Percentiles rank a stretch among this genome's conserved stretches.
phyloP scores from a whole-genome alignment of 2,113 vertebrate species.

The Amblyornis subalaris region DNA sequence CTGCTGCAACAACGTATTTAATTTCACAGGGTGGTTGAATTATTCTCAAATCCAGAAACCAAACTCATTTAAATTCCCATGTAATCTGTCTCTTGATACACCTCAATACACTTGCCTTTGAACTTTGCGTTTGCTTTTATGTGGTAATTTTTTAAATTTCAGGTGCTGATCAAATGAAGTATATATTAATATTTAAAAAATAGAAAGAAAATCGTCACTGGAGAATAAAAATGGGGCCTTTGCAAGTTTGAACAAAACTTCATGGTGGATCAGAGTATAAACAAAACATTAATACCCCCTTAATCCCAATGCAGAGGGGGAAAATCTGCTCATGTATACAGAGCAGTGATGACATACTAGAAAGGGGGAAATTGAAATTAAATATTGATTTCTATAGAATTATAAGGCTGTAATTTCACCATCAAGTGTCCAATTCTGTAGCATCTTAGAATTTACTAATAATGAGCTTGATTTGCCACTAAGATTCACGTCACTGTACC shows the following conservation, averaged over 20 bases:
- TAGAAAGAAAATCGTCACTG: background rate
- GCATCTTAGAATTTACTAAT: background rate
- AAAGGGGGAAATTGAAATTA: background rate
- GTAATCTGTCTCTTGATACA: background rate
- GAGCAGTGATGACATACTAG: background rate
- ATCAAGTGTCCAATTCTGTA: background rate
- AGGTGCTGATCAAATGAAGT: background rate
- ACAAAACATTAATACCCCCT: background rate
- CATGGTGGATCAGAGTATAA: background rate
- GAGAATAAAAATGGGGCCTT: background rate
- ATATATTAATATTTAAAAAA: background rate
- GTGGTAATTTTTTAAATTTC: background rate
- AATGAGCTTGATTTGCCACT: background rate
- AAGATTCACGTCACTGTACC: background rate
- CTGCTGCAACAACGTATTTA: background rate
- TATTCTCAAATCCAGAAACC: background rate
- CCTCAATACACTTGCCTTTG: background rate
- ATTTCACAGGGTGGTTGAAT: background rate
- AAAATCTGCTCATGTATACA: background rate
- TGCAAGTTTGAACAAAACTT: constrained; percentile 10
- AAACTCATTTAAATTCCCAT: background rate
- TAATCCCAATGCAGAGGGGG: background rate
- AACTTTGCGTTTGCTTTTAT: constrained; percentile 6
- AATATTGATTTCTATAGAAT: background rate
- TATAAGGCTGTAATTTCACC: background rate